Evolutionary conservation across 2,888 invertebrate genomes (phyloP).

Genomic region (Tribolium freemani): DNA sequence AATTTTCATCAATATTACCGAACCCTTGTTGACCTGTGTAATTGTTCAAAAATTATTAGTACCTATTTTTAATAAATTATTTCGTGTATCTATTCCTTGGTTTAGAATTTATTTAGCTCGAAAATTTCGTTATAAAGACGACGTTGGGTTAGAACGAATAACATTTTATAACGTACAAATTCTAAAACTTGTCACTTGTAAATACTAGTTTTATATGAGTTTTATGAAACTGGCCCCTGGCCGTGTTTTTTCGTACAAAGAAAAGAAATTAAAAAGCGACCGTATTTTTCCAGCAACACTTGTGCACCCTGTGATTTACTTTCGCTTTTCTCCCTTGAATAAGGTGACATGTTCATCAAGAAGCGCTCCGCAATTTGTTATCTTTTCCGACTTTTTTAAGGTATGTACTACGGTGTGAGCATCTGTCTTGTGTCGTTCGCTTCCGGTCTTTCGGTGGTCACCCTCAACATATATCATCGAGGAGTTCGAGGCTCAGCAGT

Average conservation of each 20-base stretch:
- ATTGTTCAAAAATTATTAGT: no score
- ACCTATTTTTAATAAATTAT: no score
- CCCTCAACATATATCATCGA: conserved; percentile 87
- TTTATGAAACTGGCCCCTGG: no score
- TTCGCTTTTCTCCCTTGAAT: conserved; percentile 3
- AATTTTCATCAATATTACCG: no score
- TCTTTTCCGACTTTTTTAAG: conserved; percentile 68
- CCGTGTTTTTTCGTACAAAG: neutral
- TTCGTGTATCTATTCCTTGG: no score
- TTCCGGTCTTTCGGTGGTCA: conserved; percentile 85
- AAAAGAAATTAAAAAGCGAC: neutral
- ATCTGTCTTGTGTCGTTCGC: conserved; percentile 87
- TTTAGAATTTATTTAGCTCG: no score
- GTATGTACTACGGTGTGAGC: conserved; percentile 86
- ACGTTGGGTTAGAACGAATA: no score
- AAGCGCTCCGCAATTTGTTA: conserved; percentile 12
- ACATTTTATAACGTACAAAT: no score
- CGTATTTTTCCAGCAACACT: neutral
- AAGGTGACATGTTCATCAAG: conserved; percentile 3
- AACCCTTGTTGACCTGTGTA: no score
- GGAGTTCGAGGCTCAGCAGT: conserved; percentile 86
- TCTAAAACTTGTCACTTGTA: no score
- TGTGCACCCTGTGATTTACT: conserved; percentile 5
- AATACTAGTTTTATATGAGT: no score
- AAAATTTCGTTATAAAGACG: no score